Base-by-base conservation (phyloP, 2,888 invertebrate species). In the Darwinula stevensoni region DNA sequence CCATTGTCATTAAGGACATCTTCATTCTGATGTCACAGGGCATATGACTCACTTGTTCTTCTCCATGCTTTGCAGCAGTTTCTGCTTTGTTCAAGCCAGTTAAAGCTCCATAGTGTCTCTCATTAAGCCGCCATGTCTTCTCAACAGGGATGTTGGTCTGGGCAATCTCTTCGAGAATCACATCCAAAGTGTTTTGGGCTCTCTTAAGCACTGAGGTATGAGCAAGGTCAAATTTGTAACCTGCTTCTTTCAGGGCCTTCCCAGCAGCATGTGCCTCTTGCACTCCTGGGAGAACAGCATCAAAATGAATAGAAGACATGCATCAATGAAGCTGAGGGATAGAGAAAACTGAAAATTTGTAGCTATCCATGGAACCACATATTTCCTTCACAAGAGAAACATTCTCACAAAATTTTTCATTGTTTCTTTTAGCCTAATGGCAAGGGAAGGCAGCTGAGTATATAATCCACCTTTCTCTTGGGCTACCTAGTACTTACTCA, bases 51-150 rank as follows among this genome's bases (percentile, higher is more conserved):
- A 69, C 72, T 58, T 74, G 71, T 31, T 67, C 65, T 46, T 75
- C 76, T 9, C 80, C 78, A 51, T 71, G 78, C 47, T 72, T 71
- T 32, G 67, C 67, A 31, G 75, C 75, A 14, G 76, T 72, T 51
- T 76, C 73, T 0, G 70, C 63, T 49, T 80, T 80, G 45, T 78
- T 72, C 36, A 73, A 58, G 2, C 78, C 78, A 9, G 76, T 80
- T 4, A 80, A 59, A 27, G 71, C 71, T 31, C 80, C 80, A 43
- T 78, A 80, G 45, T 80, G 80, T 36, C 80, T 63, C 49, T 80
- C 78, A 44, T 78, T 78, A 16, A 80, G 53, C 11, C 76, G 61
- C 80, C 80, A 80, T 6, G 73, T 68, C 45, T 67, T 65, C 4
- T 59, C 47, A 4, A 69, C 52, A 1, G 69, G 67, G 38, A 78